Base-by-base conservation (phyloP, 2,113 vertebrate species). In the Pomatostomus ruficeps region DNA sequence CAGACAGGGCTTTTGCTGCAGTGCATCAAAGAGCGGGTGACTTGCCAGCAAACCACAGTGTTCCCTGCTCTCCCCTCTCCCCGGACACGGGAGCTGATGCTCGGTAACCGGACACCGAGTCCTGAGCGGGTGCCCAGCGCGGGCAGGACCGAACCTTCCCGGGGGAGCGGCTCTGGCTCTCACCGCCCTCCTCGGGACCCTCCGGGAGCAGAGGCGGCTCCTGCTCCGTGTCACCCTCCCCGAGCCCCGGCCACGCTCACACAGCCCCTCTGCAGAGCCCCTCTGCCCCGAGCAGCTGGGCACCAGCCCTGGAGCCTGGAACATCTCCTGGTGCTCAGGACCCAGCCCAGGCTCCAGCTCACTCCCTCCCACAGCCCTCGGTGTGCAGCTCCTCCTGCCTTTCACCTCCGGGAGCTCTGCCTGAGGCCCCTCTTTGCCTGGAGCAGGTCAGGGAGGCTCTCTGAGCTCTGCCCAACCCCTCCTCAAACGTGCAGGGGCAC, bases 1-100 rank as follows among this genome's bases (percentile, higher is more conserved):
- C 91, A 70, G 67, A 55, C 61, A 16, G 88, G 87, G 85, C 63
- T 95, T 96, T 88, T 96, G 94, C 96, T 96, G 96, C 96, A 97
- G 94, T 96, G 95, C 95, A 93, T 94, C 96, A 91, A 16, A 80
- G 89, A 73, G 94, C 28, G 89, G 91, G 59, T 77, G 89, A 18
- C 43, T 70, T 93, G 95, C 94, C 93, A 96, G 93, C 93, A 58
- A 58, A 66, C 33, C 92, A 52, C 79, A 0, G 75, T 5, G 63
- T 4, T 80, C 72, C 59, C 80, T 71, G 10, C 88, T 61, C 87
- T 82, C 70, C 28, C 83, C 63, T 22, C 68, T 29, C 15, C 55
- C 68, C 8, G 3, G 25, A 5, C 81, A 7, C 68, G 4, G 20
- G 1, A 29, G 90, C 88, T 26, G 74, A 1, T 12, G 4, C 22